A percentile compares a stretch with the other conserved stretches of the same genome.
Conservation (phyloP, 2,888 invertebrate species). For the Cephus nigrinus region DNA sequence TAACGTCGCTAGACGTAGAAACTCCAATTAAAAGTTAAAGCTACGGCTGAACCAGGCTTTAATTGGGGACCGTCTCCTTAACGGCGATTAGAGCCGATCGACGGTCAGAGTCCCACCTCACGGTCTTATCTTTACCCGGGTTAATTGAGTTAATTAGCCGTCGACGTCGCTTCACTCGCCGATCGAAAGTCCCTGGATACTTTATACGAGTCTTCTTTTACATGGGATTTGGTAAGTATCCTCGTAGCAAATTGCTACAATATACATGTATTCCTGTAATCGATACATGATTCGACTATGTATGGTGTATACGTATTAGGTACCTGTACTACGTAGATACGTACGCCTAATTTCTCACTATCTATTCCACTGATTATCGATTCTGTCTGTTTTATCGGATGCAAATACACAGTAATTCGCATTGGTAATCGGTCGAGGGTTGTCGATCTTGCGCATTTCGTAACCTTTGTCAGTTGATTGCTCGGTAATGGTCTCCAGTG, state of each 20-base stretch:
- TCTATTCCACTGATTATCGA: neutral
- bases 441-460: neutral
- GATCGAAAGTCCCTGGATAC: neutral
- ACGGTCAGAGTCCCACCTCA: slow-evolving; percentile 11
- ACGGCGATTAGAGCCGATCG: slow-evolving; percentile 39
- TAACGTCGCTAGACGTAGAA: slow-evolving; percentile 24
- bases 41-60: slow-evolving; percentile 33
- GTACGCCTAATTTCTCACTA: neutral
- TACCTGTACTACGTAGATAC: neutral
- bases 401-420: neutral
- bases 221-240: neutral
- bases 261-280: neutral
- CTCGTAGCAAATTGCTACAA: neutral
- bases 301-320: neutral
- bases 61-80: slow-evolving; percentile 33
- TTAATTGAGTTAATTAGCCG: neutral
- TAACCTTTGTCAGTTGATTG: neutral
- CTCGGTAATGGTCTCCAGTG: neutral
- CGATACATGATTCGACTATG: neutral
- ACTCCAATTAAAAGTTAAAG: slow-evolving; percentile 56
- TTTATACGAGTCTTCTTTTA: neutral
- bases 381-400: neutral
- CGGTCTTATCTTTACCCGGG: neutral
- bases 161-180: neutral
- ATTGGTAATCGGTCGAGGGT: neutral